Conservation (phyloP, 2,888 invertebrate genomes). For the Magallana nippona region DNA sequence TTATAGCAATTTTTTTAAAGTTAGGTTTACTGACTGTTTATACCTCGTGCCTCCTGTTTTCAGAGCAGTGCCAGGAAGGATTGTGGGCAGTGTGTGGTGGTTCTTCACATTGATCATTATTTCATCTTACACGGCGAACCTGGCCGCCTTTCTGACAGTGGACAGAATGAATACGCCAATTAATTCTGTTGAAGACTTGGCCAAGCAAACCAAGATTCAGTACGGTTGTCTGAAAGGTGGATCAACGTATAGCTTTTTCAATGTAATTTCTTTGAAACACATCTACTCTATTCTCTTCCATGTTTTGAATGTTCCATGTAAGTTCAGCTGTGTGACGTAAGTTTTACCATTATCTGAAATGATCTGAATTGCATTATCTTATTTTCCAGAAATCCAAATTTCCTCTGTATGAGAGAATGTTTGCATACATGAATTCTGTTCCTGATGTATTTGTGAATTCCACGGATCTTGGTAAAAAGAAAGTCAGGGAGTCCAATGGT, state of each 20-base stretch:
- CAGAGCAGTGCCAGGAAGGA: slow-evolving; percentile 93
- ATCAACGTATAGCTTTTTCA: slow-evolving; percentile 93
- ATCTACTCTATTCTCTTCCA: too few relatives aligned
- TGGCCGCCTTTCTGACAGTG: slow-evolving; percentile 95
- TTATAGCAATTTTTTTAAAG: not conserved
- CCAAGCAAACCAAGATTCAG: slow-evolving; percentile 85
- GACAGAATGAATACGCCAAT: slow-evolving; percentile 97
- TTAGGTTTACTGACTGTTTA: not conserved
- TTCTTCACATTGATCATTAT: slow-evolving; percentile 99
- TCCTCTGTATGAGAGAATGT: slow-evolving; percentile 93
- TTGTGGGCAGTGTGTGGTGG: slow-evolving; percentile 99
- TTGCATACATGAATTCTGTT: slow-evolving; percentile 93
- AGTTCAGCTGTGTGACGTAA: too few relatives aligned
- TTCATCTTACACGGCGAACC: slow-evolving; percentile 98
- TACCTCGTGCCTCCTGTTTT: not conserved
- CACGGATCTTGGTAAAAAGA: slow-evolving; percentile 89
- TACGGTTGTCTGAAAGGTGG: slow-evolving; percentile 87
- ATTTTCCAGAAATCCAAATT: slow-evolving; percentile 89
- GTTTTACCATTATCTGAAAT: too few relatives aligned
- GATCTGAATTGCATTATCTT: not conserved
- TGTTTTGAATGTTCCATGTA: too few relatives aligned
- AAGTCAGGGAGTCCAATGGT: slow-evolving; percentile 85
- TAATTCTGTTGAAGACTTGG: slow-evolving; percentile 93
- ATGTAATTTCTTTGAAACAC: slow-evolving; percentile 81
- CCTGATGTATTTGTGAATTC: slow-evolving; percentile 87